phyloP scores from a whole-genome alignment of 2,797 vertebrate species.

The Pteropus rufus region DNA sequence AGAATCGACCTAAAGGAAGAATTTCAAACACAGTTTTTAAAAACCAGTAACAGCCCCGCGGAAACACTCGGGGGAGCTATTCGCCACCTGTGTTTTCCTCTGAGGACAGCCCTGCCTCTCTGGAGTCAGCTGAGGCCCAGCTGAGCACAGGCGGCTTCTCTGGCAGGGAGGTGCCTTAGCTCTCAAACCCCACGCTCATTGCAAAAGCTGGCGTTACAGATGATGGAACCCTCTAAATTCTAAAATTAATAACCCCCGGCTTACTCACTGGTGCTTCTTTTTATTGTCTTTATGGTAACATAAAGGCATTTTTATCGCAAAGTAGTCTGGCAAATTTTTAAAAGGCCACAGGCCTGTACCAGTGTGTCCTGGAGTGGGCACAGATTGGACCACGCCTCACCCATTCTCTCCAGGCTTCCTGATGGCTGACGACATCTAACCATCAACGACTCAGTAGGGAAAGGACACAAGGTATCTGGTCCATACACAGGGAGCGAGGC shows the following conservation, averaged over 20 bases:
- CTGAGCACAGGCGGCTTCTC: neutral
- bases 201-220: neutral
- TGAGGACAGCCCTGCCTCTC: neutral
- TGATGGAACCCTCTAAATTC: neutral
- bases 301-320: neutral
- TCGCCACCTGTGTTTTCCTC: neutral
- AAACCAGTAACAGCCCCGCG: neutral
- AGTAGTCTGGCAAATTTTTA: neutral
- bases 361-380: neutral
- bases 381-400: accelerated
- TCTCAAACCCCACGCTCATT: neutral
- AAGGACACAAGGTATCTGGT: neutral
- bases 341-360: neutral
- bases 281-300: neutral
- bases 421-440: neutral
- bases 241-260: neutral
- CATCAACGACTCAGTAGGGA: neutral
- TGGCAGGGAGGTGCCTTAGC: no score
- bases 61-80: neutral
- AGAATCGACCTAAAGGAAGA: conserved; percentile 87
- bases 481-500: no score
- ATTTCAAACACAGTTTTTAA: conserved; percentile 50
- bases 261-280: neutral
- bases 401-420: neutral
- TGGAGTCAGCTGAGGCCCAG: accelerated